A percentile compares a stretch with the other conserved stretches of the same genome.
These are phyloP conservation scores for Dermatophagoides farinae DNA, from an alignment of 1,140 invertebrate species.

Conservation along the genomic window DNA sequence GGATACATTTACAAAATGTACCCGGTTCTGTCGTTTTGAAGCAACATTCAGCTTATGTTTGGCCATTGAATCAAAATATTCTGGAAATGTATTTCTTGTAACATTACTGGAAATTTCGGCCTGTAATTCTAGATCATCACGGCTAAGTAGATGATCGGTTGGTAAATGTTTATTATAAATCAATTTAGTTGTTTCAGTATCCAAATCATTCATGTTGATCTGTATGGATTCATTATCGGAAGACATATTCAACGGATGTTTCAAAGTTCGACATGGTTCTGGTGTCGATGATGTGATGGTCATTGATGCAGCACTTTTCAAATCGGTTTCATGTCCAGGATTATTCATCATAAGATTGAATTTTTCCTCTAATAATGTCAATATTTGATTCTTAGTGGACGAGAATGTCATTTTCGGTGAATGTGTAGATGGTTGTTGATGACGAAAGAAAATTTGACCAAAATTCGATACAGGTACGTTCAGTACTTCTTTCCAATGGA, in stretches of 20 bases:
- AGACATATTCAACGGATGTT: too few species aligned
- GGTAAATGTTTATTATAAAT: too few species aligned
- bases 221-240: not conserved
- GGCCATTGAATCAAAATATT: not conserved
- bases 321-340: too few species aligned
- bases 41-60: not conserved
- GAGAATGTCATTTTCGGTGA: not conserved
- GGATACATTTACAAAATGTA: not conserved
- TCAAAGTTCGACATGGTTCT: too few species aligned
- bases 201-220: not conserved
- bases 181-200: not conserved
- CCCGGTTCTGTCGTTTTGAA: not conserved
- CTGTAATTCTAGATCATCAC: not conserved
- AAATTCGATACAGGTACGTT: constrained; percentile 52
- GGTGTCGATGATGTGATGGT: too few species aligned
- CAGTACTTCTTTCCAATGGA: constrained; percentile 89
- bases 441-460: not conserved
- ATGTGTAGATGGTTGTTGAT: not conserved
- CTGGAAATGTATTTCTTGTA: not conserved
- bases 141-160: not conserved
- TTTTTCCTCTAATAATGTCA: constrained; percentile 1
- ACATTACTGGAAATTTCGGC: not conserved
- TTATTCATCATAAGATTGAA: not conserved
- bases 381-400: not conserved
- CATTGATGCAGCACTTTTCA: too few species aligned